Evolutionary conservation across 2,113 vertebrate genomes (phyloP), one percentile per base, ranked within the genome.

Genomic region (Boleophthalmus pectinirostris): DNA sequence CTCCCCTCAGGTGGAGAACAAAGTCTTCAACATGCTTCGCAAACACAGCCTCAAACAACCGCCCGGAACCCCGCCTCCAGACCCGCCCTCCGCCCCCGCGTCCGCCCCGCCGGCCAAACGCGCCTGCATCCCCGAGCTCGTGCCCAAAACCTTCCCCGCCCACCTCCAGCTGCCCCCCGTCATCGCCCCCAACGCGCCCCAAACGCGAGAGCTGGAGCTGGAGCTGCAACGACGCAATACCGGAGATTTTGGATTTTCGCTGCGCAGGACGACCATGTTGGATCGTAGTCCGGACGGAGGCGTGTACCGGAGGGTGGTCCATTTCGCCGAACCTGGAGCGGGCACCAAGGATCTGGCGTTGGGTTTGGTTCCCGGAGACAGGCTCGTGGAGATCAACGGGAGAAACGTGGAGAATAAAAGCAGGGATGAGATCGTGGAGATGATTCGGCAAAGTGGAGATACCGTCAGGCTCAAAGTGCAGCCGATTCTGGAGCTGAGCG

Each of bases 401-500:
- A 77, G 87, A 7, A 98, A 99, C 0, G 97, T 98, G 94, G 97
- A 99, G 87, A 98, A 69, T 83, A 97, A 96, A 83, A 96, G 90
- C 83, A 93, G 97, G 45, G 97, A 98, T 1, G 97, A 99, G 90
- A 99, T 99, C 0, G 97, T 99, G 83, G 97, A 99, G 91, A 98
- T 97, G 97, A 99, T 99, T 90, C 96, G 96, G 64, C 97, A 98
- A 86, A 98, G 97, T 0, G 97, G 97, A 12, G 96, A 99, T 77
- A 94, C 93, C 0, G 97, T 98, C 46, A 88, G 94, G 73, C 93
- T 99, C 84, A 98, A 97, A 87, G 97, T 99, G 81, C 97, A 98
- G 82, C 94, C 97, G 64, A 98, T 99, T 83, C 93, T 96, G 73
- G 97, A 99, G 92, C 93, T 99, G 88, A 97, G 95, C 0, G 97